Conservation (phyloP, 2,888 invertebrate species). For the Athetis lepigone region DNA sequence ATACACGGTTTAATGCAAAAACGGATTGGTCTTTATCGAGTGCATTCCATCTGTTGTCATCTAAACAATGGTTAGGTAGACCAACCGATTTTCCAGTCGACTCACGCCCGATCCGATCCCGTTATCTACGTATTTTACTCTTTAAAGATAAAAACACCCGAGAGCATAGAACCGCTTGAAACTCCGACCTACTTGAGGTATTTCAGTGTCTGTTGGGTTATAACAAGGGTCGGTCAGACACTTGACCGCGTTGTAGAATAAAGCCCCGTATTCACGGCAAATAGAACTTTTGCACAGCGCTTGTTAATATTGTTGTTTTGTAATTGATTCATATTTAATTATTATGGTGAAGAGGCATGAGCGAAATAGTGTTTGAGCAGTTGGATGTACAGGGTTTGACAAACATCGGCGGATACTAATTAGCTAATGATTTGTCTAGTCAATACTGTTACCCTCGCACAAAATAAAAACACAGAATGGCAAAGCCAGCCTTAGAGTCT, state of each 20-base stretch:
- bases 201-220: slow-evolving; percentile 68
- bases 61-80: background rate
- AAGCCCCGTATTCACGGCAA: slow-evolving; percentile 33
- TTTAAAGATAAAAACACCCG: slow-evolving; percentile 35
- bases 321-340: background rate
- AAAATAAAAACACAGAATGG: background rate
- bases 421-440: no score
- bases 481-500: no score
- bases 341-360: no score
- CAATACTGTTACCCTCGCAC: no score
- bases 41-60: background rate
- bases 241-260: slow-evolving; percentile 71
- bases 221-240: slow-evolving; percentile 70
- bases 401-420: no score
- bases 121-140: background rate
- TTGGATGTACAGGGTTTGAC: no score
- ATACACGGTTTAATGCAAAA: no score
- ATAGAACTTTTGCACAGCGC: slow-evolving; percentile 8
- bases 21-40: background rate
- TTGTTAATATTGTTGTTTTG: background rate
- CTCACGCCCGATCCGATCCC: background rate
- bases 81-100: background rate
- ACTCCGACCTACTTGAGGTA: slow-evolving; percentile 64
- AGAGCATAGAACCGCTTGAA: slow-evolving; percentile 48
- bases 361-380: no score